Evolutionary conservation across 2,888 invertebrate genomes (phyloP), one percentile per base, ranked within the genome.

Genomic region (Calephelis perditalis): DNA sequence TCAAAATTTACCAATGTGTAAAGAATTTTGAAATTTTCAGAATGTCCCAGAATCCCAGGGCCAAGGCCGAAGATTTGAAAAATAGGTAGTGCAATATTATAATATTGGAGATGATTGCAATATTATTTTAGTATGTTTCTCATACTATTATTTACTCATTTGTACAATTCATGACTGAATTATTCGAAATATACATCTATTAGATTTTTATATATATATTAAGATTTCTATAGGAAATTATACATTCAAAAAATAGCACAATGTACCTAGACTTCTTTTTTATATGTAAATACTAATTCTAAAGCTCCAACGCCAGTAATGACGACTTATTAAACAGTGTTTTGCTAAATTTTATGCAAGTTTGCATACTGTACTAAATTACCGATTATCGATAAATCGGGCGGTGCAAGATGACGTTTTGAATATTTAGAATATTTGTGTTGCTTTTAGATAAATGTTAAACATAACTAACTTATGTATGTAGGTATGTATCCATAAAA

Each of bases 171-270:
- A 10, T 49, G 49, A 49, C 49, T 49, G 49, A 49, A 49, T 49
- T 35, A 49, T 49, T 49, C 35, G 49, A 49, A 49, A 49, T 49
- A 49, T 49, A 49, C 49, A 49, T 49, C 26, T 49, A 49, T 57
- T 57, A 26, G 40, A 43, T 58, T 49, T 40, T 46, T 12, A 57
- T 15, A 58, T 47, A 43, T 58, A 59, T 55, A 45, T 55, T 37
- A 55, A 59, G 59, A n/a, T 55, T 45, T 59, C 55, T 57, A 57
- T 26, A 59, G 59, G 45, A 46, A 56, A 59, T 40, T 45, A 55
- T 55, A 55, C 55, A 37, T 59, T 44, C 45, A n/a, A 57, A 56
- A 43, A 56, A 55, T 40, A 59, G 52, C 52, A 52, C 52, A 52
- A 52, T 52, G 52, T 49, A 49, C 9, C 49, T 40, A 40, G 40